Percentiles rank a stretch among this genome's conserved stretches.
Evolutionary conservation across 2,113 vertebrate genomes (phyloP).

Genomic region (Lasiurus cinereus): DNA sequence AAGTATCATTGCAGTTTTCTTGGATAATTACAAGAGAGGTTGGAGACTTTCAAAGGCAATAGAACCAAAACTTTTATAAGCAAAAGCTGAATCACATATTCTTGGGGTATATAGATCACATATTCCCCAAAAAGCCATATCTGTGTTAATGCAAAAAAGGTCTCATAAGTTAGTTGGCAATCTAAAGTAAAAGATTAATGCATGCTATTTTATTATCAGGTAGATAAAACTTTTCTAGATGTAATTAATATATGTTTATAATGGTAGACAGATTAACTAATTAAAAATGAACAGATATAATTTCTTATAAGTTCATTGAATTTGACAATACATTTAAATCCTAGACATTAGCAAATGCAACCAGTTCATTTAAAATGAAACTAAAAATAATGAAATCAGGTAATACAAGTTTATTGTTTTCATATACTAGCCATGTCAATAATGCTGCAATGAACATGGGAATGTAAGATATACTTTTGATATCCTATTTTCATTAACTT

Average conservation of each 20-base stretch:
- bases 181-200: not conserved
- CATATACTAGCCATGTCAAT: not conserved
- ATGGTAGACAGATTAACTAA: not conserved
- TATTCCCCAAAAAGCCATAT: not conserved
- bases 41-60: not conserved
- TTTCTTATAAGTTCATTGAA: not conserved
- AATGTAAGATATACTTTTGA: not conserved
- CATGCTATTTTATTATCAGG: not conserved
- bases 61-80: not conserved
- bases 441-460: not conserved
- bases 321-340: not conserved
- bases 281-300: not conserved
- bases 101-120: not conserved
- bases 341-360: not conserved
- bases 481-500: not conserved
- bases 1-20: not conserved
- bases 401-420: not conserved
- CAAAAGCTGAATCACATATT: not conserved
- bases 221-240: constrained; percentile 8
- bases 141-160: not conserved
- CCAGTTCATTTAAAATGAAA: not conserved
- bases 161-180: not conserved
- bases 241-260: fast-evolving
- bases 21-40: constrained; percentile 62
- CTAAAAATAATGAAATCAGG: not conserved